Base-by-base conservation (phyloP, 1,140 invertebrate species). In the Colletes latitarsis region DNA sequence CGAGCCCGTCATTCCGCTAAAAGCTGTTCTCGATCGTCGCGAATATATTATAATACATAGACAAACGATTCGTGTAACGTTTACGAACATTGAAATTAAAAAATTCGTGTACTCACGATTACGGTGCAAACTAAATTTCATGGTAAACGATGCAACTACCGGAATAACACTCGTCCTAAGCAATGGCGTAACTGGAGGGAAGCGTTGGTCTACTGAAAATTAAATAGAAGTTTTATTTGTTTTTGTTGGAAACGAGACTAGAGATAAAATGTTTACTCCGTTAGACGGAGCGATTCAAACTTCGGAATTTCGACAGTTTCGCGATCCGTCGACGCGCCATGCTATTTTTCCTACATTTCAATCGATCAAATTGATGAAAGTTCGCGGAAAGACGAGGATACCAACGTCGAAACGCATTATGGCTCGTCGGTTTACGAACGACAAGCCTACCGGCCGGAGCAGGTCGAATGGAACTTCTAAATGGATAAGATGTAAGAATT, bases 401-500 rank as follows among this genome's bases (percentile, higher is more conserved):
- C 73, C 70, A 72, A 68, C 57, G 72, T 81, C 69, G 49, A 58
- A 49, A 64, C 83, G 75, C 69, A 77, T 84, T 89, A 89, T 85
- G 86, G 87, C 85, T 89, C 86, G 90, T 91, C 90, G 89, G 87
- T 90, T 91, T 85, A 78, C 73, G 86, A 90, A 75, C 88, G 87
- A 90, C 89, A 88, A 88, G 74, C 84, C 82, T 57, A 73, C 49
- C 12, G 67, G 68, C 77, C 74, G 58, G 75, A 82, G 69, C 68
- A 15, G 60, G 83, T 83, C 75, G 88, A 90, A 90, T 89, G 89
- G 88, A 91, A 90, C 89, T 90, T 90, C 90, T 90, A 92, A 91
- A 91, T 90, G 90, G 90, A 89, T 91, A 90, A 89, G 84, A 90
- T 90, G 89, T 88, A 90, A 88, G 88, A 90, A 87, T 90, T 90